Conservation (phyloP, 2,797 vertebrate species). For the Kryptopterus vitreolus region DNA sequence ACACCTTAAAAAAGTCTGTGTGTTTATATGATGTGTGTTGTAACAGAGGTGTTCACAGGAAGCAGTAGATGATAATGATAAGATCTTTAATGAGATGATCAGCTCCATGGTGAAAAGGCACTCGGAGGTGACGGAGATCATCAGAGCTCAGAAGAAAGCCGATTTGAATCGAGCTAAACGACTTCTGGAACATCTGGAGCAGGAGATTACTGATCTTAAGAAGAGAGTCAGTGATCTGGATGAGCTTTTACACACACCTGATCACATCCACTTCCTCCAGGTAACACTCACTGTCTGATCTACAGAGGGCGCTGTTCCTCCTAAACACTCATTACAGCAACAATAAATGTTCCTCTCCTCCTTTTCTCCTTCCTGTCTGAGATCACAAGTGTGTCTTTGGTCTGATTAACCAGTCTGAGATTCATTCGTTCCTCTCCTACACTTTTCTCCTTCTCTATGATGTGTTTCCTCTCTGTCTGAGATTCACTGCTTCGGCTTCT, state of each 20-base stretch:
- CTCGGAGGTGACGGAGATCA: neutral
- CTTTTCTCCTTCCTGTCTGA: no score
- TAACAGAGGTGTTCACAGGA: neutral
- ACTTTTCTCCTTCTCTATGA: neutral
- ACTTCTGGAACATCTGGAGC: neutral
- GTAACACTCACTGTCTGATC: slow-evolving; percentile 5
- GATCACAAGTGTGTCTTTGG: neutral
- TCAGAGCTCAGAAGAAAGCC: neutral
- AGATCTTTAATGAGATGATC: neutral
- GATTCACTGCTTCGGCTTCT: no score
- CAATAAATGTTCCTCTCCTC: neutral
- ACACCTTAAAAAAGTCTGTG: no score
- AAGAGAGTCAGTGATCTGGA: neutral
- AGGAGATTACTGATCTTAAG: neutral
- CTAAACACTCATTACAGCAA: neutral
- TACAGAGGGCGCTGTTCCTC: neutral
- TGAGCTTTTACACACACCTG: neutral
- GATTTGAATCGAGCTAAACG: neutral
- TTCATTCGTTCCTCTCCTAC: neutral
- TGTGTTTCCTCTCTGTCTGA: neutral
- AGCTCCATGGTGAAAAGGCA: neutral
- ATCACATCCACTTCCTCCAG: slow-evolving; percentile 9
- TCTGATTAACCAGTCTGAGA: neutral
- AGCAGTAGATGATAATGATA: neutral
- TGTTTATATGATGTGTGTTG: no score